Percentiles rank a stretch among this genome's conserved stretches.
Conservation (phyloP, 2,888 invertebrate genomes). For the Helleia helle region DNA sequence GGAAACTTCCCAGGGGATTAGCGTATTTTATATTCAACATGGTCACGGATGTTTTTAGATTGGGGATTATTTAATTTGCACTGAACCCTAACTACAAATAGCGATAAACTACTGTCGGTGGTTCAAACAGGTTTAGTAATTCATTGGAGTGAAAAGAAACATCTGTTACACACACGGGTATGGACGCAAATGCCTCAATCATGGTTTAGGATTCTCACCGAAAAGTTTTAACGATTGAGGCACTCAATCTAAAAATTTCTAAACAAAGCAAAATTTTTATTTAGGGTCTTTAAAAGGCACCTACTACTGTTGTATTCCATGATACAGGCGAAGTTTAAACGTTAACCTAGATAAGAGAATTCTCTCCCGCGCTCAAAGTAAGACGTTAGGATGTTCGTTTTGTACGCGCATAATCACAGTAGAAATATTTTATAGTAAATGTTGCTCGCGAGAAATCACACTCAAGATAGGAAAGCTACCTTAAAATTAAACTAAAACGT, state of each 20-base stretch:
- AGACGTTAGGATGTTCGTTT: neutral
- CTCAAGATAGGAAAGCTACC: too few relatives aligned
- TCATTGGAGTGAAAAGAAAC: neutral
- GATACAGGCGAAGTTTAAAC: conserved; percentile 4
- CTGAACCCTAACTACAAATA: too few relatives aligned
- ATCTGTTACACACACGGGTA: neutral
- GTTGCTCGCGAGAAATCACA: too few relatives aligned
- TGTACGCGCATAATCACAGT: too few relatives aligned
- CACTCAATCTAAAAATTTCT: neutral
- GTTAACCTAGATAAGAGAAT: conserved; percentile 2
- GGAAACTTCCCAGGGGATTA: conserved; percentile 21
- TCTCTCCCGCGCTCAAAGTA: neutral
- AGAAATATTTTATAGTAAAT: too few relatives aligned
- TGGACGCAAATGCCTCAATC: neutral
- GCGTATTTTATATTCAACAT: neutral
- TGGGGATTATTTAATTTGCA: neutral
- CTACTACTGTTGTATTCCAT: conserved; percentile 6
- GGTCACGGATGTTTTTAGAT: neutral
- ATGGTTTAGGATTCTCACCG: too few relatives aligned
- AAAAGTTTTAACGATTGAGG: neutral
- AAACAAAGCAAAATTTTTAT: neutral
- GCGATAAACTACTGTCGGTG: too few relatives aligned
- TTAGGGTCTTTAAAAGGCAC: neutral
- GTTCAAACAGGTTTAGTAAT: neutral
- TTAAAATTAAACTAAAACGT: too few relatives aligned